Percentiles rank a stretch among this genome's conserved stretches.
Evolutionary conservation across 2,888 invertebrate species (phyloP).

Genomic region (Schrankia costaestrigalis): DNA sequence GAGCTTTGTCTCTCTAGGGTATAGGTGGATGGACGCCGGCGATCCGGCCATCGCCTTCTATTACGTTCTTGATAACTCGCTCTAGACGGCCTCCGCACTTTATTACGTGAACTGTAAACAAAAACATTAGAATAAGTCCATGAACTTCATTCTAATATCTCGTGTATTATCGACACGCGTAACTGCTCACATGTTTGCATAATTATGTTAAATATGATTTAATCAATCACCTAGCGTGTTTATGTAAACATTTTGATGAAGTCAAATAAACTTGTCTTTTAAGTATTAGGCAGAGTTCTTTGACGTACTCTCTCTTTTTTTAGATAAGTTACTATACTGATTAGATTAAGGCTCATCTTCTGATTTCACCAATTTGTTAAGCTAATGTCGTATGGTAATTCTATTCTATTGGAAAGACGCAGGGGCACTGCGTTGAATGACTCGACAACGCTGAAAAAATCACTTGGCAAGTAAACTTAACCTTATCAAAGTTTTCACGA

Average conservation of each 20-base stretch:
- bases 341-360: too few species aligned
- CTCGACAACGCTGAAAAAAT: too few species aligned
- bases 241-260: slow-evolving; percentile 1
- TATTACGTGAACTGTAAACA: slow-evolving; percentile 50
- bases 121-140: slow-evolving; percentile 36
- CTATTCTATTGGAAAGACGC: too few species aligned
- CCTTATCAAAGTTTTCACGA: too few species aligned
- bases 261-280: too few species aligned
- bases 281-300: too few species aligned
- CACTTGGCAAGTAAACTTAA: too few species aligned
- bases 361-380: too few species aligned
- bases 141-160: slow-evolving; percentile 40
- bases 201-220: slow-evolving; percentile 27
- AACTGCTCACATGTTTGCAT: slow-evolving; percentile 23
- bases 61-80: slow-evolving; percentile 57
- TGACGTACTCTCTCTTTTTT: too few species aligned
- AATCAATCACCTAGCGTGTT: slow-evolving; percentile 19
- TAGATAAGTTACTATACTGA: too few species aligned
- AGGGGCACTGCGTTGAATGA: too few species aligned
- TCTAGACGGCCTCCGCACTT: slow-evolving; percentile 55
- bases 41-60: slow-evolving; percentile 53
- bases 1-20: slow-evolving; percentile 19
- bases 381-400: too few species aligned
- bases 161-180: slow-evolving; percentile 38
- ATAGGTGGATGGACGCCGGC: slow-evolving; percentile 30